Percentiles rank a stretch among this genome's conserved stretches.
These are phyloP conservation scores for Pteruthius melanotis DNA, from an alignment of 2,113 vertebrate species.

Conservation along the genomic window DNA sequence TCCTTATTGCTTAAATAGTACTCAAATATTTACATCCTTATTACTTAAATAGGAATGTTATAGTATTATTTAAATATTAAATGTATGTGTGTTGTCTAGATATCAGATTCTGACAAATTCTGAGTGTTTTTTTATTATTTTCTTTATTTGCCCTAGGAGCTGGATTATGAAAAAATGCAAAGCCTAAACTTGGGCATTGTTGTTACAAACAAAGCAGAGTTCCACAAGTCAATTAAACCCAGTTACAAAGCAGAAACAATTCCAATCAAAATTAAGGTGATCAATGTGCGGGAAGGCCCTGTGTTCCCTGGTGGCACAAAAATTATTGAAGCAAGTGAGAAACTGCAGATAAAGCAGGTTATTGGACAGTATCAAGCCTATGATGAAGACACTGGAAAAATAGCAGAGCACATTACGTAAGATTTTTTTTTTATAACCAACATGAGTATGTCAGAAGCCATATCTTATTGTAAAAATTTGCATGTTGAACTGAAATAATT, in stretches of 20 bases:
- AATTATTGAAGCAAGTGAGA: slow-evolving; percentile 51
- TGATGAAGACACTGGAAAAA: slow-evolving; percentile 70
- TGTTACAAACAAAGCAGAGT: slow-evolving; percentile 78
- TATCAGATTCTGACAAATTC: background rate
- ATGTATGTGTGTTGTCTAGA: background rate
- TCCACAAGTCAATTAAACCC: slow-evolving; percentile 72
- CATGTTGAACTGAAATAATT: background rate
- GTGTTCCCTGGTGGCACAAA: slow-evolving; percentile 60
- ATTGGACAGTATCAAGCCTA: slow-evolving; percentile 75
- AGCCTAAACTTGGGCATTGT: slow-evolving; percentile 63
- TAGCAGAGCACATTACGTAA: slow-evolving; percentile 63
- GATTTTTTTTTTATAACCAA: background rate
- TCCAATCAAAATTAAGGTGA: slow-evolving; percentile 74
- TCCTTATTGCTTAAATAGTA: background rate
- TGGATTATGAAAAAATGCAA: slow-evolving; percentile 75
- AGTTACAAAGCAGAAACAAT: slow-evolving; percentile 56
- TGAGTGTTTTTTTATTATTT: background rate
- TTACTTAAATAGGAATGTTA: background rate
- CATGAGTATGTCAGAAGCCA: background rate
- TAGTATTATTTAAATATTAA: background rate
- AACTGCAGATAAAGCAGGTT: background rate
- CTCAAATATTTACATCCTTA: background rate
- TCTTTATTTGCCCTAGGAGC: slow-evolving; percentile 47
- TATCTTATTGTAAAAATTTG: background rate
- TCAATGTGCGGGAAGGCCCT: slow-evolving; percentile 73